A percentile compares a stretch with the other conserved stretches of the same genome.
Conservation (phyloP, 1,140 invertebrate species). For the Octopus sinensis region DNA sequence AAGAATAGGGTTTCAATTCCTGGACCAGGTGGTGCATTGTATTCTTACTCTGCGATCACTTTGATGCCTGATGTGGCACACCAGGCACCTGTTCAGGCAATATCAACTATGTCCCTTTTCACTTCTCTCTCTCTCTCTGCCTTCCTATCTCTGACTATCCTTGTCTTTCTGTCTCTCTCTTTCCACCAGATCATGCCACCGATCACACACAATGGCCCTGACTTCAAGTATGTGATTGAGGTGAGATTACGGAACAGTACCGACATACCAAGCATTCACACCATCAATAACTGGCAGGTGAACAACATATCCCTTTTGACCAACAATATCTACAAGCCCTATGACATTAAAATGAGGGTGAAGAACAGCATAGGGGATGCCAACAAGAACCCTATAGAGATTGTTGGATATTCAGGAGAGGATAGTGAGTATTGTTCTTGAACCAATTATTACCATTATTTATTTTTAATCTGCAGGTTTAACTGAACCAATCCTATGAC, state of each 20-base stretch:
- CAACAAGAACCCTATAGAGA: conserved; percentile 68
- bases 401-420: conserved; percentile 91
- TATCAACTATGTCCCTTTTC: too few species aligned
- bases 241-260: not conserved
- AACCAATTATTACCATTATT: too few species aligned
- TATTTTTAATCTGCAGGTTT: too few species aligned
- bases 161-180: conserved; percentile 9
- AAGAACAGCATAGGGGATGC: conserved; percentile 86
- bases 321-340: conserved; percentile 77
- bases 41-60: too few species aligned
- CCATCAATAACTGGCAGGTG: conserved; percentile 35
- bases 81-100: too few species aligned
- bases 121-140: too few species aligned
- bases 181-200: conserved; percentile 78
- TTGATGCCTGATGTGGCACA: too few species aligned
- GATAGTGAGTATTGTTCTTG: conserved; percentile 58
- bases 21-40: too few species aligned
- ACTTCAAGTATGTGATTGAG: conserved; percentile 76
- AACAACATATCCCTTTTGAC: conserved; percentile 21
- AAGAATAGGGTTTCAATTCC: too few species aligned
- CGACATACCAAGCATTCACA: conserved; percentile 13
- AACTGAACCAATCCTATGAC: too few species aligned
- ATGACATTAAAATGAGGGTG: conserved; percentile 87
- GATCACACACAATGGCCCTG: conserved; percentile 92
- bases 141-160: not conserved